Evolutionary conservation across 2,113 vertebrate genomes (phyloP).

Genomic region (Caretta caretta): DNA sequence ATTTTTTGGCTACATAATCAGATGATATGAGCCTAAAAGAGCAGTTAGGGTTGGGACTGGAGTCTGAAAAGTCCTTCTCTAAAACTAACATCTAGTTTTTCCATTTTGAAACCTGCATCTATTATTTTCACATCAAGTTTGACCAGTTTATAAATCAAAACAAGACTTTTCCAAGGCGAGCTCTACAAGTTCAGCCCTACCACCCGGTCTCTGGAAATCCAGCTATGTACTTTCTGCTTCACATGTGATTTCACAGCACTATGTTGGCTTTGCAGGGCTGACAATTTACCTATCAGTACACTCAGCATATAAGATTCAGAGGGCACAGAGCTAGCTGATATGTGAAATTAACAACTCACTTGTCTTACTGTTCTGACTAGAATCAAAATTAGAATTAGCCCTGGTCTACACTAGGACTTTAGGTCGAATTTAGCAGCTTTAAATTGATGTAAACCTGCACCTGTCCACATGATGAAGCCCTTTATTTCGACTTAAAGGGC

Average conservation of each 20-base stretch:
- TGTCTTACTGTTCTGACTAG: neutral
- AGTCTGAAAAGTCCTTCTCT: neutral
- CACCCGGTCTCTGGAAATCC: neutral
- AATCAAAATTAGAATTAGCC: neutral
- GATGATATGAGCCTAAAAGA: neutral
- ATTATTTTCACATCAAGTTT: neutral
- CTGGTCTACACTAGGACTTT: no score
- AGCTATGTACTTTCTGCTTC: neutral
- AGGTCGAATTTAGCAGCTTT: no score
- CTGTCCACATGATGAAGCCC: no score
- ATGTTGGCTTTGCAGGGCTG: neutral
- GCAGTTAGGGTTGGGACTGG: neutral
- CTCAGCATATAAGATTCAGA: neutral
- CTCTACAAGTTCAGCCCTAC: neutral
- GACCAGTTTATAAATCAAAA: neutral
- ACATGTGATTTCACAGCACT: neutral
- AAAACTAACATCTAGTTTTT: neutral
- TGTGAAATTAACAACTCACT: neutral
- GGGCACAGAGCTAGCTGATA: neutral
- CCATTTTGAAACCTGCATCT: neutral
- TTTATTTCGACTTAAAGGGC: no score
- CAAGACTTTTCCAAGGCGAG: neutral
- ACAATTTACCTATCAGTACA: neutral
- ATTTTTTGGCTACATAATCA: neutral
- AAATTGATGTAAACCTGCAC: no score